Evolutionary conservation across 2,113 vertebrate genomes (phyloP).

Genomic region (Chloebia gouldiae): DNA sequence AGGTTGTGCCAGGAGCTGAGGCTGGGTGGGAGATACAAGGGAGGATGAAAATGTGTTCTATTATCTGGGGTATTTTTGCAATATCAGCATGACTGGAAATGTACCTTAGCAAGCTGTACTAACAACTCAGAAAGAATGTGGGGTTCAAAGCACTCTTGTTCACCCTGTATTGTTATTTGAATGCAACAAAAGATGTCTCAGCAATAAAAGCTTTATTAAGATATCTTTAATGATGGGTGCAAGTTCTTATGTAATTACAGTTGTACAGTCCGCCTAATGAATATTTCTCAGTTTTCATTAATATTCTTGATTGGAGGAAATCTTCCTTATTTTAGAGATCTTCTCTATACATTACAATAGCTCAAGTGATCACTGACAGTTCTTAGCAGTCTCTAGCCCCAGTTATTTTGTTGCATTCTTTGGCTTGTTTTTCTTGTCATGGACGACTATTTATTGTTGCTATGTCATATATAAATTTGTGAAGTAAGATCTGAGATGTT

Average conservation of each 20-base stretch:
- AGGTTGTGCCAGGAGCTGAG: background rate
- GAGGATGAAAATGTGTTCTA: background rate
- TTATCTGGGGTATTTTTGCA: background rate
- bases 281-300: background rate
- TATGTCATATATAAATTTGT: background rate
- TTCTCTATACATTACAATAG: background rate
- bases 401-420: background rate
- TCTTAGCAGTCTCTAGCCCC: background rate
- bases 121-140: background rate
- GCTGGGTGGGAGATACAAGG: background rate
- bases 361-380: background rate
- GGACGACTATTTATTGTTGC: background rate
- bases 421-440: background rate
- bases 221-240: background rate
- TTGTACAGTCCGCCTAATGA: background rate
- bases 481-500: background rate
- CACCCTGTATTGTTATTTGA: background rate
- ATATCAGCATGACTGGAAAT: background rate
- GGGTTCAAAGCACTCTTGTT: fast-evolving
- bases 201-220: background rate
- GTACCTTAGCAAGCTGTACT: background rate
- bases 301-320: background rate
- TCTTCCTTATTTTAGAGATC: background rate
- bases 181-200: background rate
- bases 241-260: background rate